Conservation (phyloP, 1,140 invertebrate species). For the Triops longicaudatus region DNA sequence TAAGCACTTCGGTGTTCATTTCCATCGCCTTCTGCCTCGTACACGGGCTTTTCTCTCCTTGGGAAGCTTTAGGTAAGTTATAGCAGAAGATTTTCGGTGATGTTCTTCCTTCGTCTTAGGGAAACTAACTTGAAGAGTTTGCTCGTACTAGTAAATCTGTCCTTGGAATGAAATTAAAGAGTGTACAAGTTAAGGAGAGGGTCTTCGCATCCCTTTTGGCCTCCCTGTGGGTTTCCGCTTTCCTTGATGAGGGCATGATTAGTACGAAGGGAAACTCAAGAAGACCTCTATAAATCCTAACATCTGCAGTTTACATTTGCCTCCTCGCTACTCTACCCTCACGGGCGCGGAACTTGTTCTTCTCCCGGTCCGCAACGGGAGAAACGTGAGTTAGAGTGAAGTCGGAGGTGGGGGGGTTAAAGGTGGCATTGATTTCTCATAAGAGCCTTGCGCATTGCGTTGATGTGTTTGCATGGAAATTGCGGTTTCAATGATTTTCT, state of each 20-base stretch:
- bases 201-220: not conserved
- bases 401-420: not conserved
- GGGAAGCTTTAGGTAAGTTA: no score
- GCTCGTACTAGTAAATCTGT: no score
- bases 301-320: not conserved
- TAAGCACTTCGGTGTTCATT: no score
- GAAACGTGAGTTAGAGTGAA: not conserved
- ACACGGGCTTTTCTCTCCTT: no score
- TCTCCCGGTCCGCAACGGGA: not conserved
- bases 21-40: no score
- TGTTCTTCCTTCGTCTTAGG: no score
- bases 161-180: not conserved
- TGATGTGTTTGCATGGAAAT: constrained; percentile 11
- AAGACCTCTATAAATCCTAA: no score
- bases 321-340: not conserved
- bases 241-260: not conserved
- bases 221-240: not conserved
- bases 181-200: not conserved
- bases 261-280: not conserved
- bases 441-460: constrained; percentile 10
- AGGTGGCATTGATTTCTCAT: constrained; percentile 7
- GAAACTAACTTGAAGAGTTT: no score
- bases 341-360: not conserved
- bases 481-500: not conserved
- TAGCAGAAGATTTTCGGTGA: no score